Conservation (phyloP, 2,113 vertebrate genomes). For the Pomatorhinus ruficollis region DNA sequence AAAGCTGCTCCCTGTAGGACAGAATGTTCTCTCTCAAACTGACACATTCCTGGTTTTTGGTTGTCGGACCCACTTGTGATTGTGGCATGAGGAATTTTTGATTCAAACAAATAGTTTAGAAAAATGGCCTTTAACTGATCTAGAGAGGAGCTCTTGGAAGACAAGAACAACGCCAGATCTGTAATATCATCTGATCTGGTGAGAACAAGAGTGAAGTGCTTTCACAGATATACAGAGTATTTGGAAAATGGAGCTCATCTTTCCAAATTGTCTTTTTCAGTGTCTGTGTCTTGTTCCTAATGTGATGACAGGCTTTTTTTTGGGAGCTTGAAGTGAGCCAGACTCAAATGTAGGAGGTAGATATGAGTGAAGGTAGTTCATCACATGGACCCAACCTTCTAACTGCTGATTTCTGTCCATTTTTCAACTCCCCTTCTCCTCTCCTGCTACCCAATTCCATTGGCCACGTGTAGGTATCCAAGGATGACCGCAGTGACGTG, state of each 20-base stretch:
- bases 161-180: neutral
- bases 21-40: neutral
- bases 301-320: neutral
- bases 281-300: neutral
- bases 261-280: neutral
- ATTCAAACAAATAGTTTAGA: neutral
- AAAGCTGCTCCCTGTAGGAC: neutral
- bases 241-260: neutral
- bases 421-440: neutral
- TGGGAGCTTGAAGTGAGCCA: neutral
- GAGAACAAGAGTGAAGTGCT: neutral
- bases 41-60: rapidly evolving
- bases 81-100: neutral
- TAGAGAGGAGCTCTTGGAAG: neutral
- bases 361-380: neutral
- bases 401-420: neutral
- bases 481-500: conserved; percentile 94
- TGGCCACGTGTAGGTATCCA: conserved; percentile 80
- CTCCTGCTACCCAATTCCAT: neutral
- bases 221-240: neutral
- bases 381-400: neutral
- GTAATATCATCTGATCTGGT: neutral
- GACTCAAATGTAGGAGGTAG: neutral
- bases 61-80: rapidly evolving
- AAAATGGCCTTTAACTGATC: neutral